Percentiles rank a stretch among this genome's conserved stretches.
phyloP scores from a whole-genome alignment of 2,113 vertebrate genomes.

The Dryoscopus gambensis region DNA sequence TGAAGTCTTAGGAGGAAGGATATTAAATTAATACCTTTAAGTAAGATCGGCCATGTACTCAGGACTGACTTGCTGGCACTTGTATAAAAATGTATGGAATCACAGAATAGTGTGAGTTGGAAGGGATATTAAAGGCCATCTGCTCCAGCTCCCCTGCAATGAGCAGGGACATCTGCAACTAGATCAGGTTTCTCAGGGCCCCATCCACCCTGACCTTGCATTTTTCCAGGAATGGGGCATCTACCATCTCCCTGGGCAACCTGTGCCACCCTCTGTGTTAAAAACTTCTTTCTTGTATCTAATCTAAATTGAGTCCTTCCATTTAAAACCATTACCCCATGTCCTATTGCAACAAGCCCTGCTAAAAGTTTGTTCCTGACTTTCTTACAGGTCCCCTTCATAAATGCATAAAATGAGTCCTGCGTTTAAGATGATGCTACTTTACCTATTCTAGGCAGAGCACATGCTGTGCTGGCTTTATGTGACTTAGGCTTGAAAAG shows the following conservation, averaged over 20 bases:
- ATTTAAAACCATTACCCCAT: neutral
- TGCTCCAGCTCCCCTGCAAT: neutral
- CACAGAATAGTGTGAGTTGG: neutral
- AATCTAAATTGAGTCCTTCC: neutral
- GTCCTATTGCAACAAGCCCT: neutral
- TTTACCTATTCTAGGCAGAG: neutral
- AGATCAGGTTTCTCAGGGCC: neutral
- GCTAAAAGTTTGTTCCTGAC: neutral
- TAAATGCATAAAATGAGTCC: neutral
- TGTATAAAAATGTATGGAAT: neutral
- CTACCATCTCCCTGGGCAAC: neutral
- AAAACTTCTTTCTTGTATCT: neutral
- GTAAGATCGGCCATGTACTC: neutral
- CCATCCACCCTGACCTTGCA: neutral
- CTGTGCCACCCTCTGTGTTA: neutral
- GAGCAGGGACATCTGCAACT: neutral
- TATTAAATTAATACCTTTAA: neutral
- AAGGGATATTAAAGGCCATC: neutral
- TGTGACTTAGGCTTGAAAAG: neutral
- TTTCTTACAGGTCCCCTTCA: neutral
- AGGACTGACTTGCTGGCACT: neutral
- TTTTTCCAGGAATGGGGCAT: neutral
- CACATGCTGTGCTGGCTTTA: neutral
- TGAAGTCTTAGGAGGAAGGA: neutral
- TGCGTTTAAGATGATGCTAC: neutral